These are phyloP conservation scores for Aphidoletes aphidimyza DNA, from an alignment of 2,888 invertebrate species.

Conservation along the genomic window DNA sequence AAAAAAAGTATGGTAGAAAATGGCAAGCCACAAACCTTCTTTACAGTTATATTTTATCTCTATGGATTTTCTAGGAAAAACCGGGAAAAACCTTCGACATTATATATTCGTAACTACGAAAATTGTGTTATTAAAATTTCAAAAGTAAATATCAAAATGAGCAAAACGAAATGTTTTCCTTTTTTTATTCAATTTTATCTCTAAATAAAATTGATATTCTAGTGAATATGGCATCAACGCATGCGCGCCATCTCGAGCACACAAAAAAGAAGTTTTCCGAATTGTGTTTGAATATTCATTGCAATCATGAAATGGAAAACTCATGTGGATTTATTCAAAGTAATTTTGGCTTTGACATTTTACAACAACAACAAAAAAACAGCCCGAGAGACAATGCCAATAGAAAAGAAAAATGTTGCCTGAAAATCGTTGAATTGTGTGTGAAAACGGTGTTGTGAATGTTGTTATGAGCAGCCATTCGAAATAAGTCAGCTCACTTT, in stretches of 20 bases:
- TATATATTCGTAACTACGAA: background rate
- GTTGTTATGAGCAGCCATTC: too few relatives aligned
- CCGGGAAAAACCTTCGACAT: background rate
- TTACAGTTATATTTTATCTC: background rate
- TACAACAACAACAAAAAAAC: background rate
- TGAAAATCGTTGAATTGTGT: too few relatives aligned
- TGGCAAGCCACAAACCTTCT: background rate
- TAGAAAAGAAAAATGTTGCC: background rate
- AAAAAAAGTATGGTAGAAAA: background rate
- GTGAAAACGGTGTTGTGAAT: too few relatives aligned
- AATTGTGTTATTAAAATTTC: constrained; percentile 19
- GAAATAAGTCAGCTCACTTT: too few relatives aligned
- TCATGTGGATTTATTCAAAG: constrained; percentile 6
- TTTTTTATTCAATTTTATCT: too few relatives aligned
- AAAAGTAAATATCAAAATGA: background rate
- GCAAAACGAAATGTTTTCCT: background rate
- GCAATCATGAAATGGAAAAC: constrained; percentile 33
- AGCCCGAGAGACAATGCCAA: too few relatives aligned
- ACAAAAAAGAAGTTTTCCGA: background rate
- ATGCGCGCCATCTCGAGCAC: background rate
- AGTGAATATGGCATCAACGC: background rate
- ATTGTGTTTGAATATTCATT: constrained; percentile 31
- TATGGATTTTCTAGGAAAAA: too few relatives aligned
- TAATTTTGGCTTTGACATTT: constrained; percentile 1
- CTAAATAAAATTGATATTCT: background rate